Percentiles rank a stretch among this genome's conserved stretches.
Conservation (phyloP, 2,888 invertebrate species). For the Erebia aethiops region DNA sequence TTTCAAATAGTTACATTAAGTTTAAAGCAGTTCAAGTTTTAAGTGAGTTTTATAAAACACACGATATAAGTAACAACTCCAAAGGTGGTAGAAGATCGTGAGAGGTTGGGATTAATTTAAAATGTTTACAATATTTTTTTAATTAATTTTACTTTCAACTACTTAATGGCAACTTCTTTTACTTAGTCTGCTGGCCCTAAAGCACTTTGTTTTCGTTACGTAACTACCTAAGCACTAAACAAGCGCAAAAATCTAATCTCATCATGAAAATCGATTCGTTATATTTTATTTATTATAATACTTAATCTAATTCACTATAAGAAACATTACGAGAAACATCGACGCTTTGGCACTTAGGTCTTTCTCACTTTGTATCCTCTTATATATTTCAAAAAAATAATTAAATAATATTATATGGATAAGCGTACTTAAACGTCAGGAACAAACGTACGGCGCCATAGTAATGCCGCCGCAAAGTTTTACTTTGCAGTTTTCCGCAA, state of each 20-base stretch:
- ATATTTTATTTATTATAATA: conserved; percentile 16
- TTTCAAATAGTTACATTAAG: not conserved
- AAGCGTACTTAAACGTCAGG: conserved; percentile 1
- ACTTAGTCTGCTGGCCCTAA: conserved; percentile 4
- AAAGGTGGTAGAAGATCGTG: not conserved
- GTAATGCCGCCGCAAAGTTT: not conserved
- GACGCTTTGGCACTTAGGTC: conserved; percentile 76
- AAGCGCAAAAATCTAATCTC: conserved; percentile 19
- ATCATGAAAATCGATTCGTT: conserved; percentile 9
- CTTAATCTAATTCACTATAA: conserved; percentile 32
- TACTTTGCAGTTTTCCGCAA: not conserved
- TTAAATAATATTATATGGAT: not conserved
- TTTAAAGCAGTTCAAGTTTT: not conserved
- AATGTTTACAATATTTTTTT: not conserved
- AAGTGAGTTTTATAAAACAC: not conserved
- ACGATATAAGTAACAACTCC: not conserved
- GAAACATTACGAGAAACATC: conserved; percentile 46
- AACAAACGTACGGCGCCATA: not conserved
- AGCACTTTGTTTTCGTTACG: not conserved
- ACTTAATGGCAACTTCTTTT: not conserved
- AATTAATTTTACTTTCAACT: not conserved
- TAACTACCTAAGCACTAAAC: conserved; percentile 20
- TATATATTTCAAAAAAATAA: conserved; percentile 13
- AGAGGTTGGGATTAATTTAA: not conserved
- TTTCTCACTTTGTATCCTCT: conserved; percentile 44